Percentiles rank a stretch among this genome's conserved stretches.
phyloP scores from a whole-genome alignment of 2,797 vertebrate genomes.

The Balearica regulorum region DNA sequence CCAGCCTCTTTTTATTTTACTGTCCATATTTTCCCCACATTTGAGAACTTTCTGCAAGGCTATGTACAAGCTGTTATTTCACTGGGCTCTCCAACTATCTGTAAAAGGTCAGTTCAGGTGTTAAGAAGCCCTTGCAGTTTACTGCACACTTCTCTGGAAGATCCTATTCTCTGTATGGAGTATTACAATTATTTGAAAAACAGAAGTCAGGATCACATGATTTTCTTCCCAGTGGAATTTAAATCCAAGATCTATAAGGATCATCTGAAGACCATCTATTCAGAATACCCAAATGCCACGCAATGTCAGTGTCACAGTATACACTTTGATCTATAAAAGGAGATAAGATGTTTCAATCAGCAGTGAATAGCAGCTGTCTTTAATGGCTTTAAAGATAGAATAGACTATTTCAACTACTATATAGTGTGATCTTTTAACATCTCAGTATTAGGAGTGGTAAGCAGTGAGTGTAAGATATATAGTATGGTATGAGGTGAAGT shows the following conservation, averaged over 20 bases:
- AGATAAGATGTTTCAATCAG: conserved; percentile 16
- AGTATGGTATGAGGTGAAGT: not conserved
- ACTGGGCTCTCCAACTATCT: not conserved
- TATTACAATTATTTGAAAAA: not conserved
- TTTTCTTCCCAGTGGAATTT: not conserved
- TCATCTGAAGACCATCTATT: not conserved
- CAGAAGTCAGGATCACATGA: not conserved
- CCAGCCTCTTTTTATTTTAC: not conserved
- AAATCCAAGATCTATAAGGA: not conserved
- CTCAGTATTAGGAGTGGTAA: not conserved
- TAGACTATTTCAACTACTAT: conserved; percentile 18
- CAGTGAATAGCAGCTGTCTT: conserved; percentile 37
- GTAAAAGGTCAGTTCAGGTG: not conserved
- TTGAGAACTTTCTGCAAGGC: not conserved
- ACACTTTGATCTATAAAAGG: conserved; percentile 22
- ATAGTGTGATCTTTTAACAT: not conserved
- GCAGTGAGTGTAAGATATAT: not conserved
- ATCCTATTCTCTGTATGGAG: not conserved
- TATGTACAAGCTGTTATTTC: not conserved
- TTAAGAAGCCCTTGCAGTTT: not conserved
- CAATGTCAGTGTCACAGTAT: not conserved
- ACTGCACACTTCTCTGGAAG: not conserved
- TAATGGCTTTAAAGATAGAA: conserved; percentile 36
- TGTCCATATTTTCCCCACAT: not conserved
- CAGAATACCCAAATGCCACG: not conserved